Percentiles rank a stretch among this genome's conserved stretches.
phyloP scores from a whole-genome alignment of 1,140 invertebrate species.

The Lasaia peninsularis region DNA sequence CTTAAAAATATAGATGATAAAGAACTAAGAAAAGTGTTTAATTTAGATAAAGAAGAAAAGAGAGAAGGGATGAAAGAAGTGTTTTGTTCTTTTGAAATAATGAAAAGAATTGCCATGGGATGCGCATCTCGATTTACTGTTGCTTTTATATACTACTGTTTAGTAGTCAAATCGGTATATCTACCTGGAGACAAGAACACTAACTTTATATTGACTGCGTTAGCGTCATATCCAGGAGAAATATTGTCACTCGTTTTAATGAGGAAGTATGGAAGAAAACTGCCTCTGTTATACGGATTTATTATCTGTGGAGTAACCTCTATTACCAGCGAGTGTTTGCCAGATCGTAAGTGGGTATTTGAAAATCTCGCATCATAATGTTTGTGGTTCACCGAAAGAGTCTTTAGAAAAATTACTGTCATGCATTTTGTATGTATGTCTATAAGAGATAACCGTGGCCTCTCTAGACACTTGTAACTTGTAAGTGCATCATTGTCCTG shows the following conservation, averaged over 20 bases:
- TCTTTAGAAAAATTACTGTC: no score
- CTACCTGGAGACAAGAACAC: conserved; percentile 83
- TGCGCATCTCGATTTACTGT: conserved; percentile 81
- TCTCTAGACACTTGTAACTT: no score
- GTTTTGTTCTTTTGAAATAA: conserved; percentile 41
- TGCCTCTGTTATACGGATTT: conserved; percentile 58
- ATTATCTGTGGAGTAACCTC: conserved; percentile 73
- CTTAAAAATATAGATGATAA: conserved; percentile 32
- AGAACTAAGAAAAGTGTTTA: conserved; percentile 36
- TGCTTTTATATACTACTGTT: conserved; percentile 86
- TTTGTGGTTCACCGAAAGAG: no score
- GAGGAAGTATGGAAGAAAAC: conserved; percentile 78
- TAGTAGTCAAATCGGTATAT: conserved; percentile 86
- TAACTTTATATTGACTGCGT: conserved; percentile 81
- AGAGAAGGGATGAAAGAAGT: conserved; percentile 35
- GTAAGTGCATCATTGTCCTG: no score
- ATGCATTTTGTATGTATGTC: no score
- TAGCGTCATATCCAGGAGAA: conserved; percentile 84
- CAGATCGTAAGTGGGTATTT: conserved; percentile 36
- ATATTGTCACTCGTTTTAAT: conserved; percentile 79
- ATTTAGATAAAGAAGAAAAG: conserved; percentile 31
- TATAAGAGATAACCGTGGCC: no score
- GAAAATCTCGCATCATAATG: neutral
- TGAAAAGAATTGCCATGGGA: conserved; percentile 36
- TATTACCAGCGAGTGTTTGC: conserved; percentile 31